These are phyloP conservation scores for Himalopsyche anomala DNA, from an alignment of 2,888 invertebrate genomes.

Conservation along the genomic window DNA sequence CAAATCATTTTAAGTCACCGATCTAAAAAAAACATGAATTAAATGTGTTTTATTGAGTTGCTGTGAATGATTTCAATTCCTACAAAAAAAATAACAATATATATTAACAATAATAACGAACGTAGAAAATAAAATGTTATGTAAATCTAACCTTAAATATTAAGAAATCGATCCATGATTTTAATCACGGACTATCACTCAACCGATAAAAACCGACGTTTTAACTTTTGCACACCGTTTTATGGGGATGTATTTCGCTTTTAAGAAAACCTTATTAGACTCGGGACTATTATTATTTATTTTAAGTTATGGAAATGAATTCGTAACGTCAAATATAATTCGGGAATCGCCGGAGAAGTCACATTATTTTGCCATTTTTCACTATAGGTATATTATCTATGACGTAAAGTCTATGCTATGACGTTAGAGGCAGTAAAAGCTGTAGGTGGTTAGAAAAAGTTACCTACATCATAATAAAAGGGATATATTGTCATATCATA, in stretches of 20 bases:
- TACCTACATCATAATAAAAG: too few relatives aligned
- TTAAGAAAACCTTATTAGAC: not conserved
- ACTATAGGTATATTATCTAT: not conserved
- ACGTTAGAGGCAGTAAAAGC: too few relatives aligned
- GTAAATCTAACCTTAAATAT: slow-evolving; percentile 53
- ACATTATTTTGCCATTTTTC: not conserved
- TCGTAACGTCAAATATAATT: not conserved
- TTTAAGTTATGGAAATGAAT: not conserved
- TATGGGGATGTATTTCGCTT: not conserved
- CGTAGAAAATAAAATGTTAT: slow-evolving; percentile 52
- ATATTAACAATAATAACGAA: not conserved
- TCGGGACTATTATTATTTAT: not conserved
- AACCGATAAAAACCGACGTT: not conserved
- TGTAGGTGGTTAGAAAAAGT: too few relatives aligned
- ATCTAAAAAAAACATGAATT: slow-evolving; percentile 22
- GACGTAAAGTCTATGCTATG: too few relatives aligned
- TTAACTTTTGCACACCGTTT: not conserved
- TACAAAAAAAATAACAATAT: not conserved
- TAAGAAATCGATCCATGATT: slow-evolving; percentile 20
- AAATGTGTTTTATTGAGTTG: not conserved
- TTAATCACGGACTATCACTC: not conserved
- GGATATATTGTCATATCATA: too few relatives aligned
- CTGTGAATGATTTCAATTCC: not conserved
- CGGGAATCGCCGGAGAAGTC: not conserved
- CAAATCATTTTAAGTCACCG: slow-evolving; percentile 8